Base-by-base conservation (phyloP, 2,888 invertebrate species). In the Cephonodes hylas region DNA sequence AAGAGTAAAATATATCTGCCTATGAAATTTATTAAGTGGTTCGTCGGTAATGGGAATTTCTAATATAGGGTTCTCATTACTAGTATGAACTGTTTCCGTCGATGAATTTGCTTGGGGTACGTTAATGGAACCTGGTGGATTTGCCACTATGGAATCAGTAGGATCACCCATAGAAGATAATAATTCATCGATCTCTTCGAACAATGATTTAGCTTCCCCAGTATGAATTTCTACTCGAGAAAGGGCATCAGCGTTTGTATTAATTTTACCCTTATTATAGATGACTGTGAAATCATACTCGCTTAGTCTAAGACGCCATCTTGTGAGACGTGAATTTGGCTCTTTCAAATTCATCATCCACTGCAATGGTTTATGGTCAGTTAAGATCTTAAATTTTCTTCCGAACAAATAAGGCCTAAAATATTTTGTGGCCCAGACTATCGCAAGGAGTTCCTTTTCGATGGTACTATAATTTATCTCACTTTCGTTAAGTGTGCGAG, bases 281-380 rank as follows among this genome's bases (percentile, higher is more conserved):
- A n/a, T n/a, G n/a, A n/a, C n/a, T n/a, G n/a, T n/a, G n/a, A 72
- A 70, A 42, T 72, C 59, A 34, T 69, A 72, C 57, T 72, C 72
- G 3, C 58, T 59, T 8, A 70, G 62, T 60, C 27, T 60, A 1
- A 63, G 34, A 20, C 59, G 22, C 82, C 81, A 85, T 46, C 83
- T 45, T 0, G 72, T 70, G 0, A 81, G 58, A 25, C 76, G 63
- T 0, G 75, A 70, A 38, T 75, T 76, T 0, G 74, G 78, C 27
- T 82, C 75, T 66, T 80, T 78, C 1, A 76, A 31, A 5, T 57
- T 68, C 60, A 77, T 70, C 2, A 83, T 45, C 76, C 77, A 83
- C 18, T 65, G 61, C 4, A 85, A 46, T 18, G 82, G 79, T 60
- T 71, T 73, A 64, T 86, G 85, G 62, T 85, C 85, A 0, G 80